These are phyloP conservation scores for Crypturellus undulatus DNA, from an alignment of 2,113 vertebrate genomes.

Conservation along the genomic window DNA sequence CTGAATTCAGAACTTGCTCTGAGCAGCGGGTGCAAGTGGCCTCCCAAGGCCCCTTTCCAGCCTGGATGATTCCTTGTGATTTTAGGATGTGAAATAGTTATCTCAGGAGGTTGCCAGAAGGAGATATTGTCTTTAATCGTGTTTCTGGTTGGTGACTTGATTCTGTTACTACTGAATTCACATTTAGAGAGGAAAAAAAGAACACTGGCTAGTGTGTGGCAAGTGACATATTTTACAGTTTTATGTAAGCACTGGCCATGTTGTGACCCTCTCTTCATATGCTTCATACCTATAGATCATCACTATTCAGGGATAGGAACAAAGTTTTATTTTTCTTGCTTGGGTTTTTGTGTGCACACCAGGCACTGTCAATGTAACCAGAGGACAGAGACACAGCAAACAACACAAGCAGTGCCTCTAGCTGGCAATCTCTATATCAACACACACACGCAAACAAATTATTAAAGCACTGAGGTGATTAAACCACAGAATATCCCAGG, in stretches of 20 bases:
- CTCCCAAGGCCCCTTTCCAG: background rate
- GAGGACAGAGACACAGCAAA: background rate
- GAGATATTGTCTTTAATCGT: background rate
- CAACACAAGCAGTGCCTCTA: background rate
- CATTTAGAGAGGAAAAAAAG: background rate
- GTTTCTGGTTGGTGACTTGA: background rate
- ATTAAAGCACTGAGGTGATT: background rate
- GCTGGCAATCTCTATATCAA: background rate
- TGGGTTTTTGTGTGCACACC: no score
- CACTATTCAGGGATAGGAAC: background rate
- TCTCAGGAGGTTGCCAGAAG: background rate
- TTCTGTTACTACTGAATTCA: slow-evolving; percentile 17
- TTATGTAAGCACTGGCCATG: background rate
- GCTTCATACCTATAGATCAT: background rate
- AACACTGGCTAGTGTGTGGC: background rate
- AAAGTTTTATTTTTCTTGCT: background rate
- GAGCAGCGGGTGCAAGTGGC: background rate
- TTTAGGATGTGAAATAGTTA: background rate
- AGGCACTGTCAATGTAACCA: background rate
- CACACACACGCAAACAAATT: background rate
- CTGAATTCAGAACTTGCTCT: background rate
- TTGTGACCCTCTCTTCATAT: background rate
- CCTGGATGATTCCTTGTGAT: background rate
- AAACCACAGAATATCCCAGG: no score
- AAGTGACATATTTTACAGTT: background rate